Evolutionary conservation across 2,113 vertebrate genomes (phyloP).

Genomic region (Phaethon lepturus): DNA sequence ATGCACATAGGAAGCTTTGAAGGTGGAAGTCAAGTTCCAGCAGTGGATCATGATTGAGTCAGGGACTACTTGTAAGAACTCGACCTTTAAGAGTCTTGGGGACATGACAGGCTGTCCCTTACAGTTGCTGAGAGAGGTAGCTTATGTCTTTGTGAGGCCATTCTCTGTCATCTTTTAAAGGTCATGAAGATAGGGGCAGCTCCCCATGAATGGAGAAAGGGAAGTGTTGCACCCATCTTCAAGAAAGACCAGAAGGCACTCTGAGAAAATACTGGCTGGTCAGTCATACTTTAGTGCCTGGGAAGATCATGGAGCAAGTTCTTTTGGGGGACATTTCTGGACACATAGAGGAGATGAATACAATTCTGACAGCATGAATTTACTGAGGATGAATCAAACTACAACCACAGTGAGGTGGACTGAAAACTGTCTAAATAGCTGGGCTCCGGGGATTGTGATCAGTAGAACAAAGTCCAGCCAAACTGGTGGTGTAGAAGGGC

Average conservation of each 20-base stretch:
- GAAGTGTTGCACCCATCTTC: background rate
- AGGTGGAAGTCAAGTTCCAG: background rate
- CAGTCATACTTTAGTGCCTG: background rate
- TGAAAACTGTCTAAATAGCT: too few relatives aligned
- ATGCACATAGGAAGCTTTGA: background rate
- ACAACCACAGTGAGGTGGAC: too few relatives aligned
- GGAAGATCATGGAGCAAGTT: too few relatives aligned
- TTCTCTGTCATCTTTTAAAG: background rate
- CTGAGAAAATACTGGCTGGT: background rate
- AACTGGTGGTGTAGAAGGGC: background rate
- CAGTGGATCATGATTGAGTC: background rate
- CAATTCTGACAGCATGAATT: too few relatives aligned
- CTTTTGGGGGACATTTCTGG: too few relatives aligned
- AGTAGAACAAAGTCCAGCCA: background rate
- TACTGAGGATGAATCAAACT: too few relatives aligned
- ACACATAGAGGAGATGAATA: too few relatives aligned
- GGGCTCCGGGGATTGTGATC: background rate
- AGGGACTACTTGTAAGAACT: background rate
- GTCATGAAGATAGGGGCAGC: background rate
- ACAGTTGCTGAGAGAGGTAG: fast-evolving
- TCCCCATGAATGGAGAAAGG: background rate
- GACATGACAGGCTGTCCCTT: background rate
- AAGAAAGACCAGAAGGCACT: background rate
- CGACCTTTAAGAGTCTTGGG: background rate
- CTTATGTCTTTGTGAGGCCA: background rate